Conservation (phyloP, 2,888 invertebrate species). For the Agonopterix arenella region DNA sequence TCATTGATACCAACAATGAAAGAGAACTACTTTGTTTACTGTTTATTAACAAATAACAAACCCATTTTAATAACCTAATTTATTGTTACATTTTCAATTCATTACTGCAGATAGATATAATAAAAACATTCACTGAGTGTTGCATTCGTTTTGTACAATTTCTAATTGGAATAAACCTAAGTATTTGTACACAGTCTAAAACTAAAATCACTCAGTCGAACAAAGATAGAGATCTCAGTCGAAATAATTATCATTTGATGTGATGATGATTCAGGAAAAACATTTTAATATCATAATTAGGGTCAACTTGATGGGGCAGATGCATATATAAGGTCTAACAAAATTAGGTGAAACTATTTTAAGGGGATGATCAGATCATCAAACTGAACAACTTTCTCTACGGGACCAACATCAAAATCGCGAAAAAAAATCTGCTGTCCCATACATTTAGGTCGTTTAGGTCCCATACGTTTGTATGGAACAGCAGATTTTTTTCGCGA, state of each 20-base stretch:
- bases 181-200: background rate
- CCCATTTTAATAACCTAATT: background rate
- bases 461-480: no score
- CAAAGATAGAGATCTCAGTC: background rate
- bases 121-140: background rate
- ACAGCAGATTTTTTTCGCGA: no score
- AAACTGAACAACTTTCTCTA: no score
- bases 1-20: background rate
- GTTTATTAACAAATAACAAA: constrained; percentile 10
- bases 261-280: background rate
- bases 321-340: no score
- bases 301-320: no score
- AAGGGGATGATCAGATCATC: no score
- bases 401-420: no score
- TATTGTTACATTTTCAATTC: background rate
- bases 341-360: no score
- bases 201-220: background rate
- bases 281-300: no score
- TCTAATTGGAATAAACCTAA: background rate
- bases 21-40: background rate
- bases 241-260: background rate
- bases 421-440: no score
- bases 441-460: no score
- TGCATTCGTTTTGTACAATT: constrained; percentile 4
- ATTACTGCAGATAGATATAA: background rate